Percentiles rank a stretch among this genome's conserved stretches.
Conservation (phyloP, 2,113 vertebrate genomes). For the Euleptes europaea region DNA sequence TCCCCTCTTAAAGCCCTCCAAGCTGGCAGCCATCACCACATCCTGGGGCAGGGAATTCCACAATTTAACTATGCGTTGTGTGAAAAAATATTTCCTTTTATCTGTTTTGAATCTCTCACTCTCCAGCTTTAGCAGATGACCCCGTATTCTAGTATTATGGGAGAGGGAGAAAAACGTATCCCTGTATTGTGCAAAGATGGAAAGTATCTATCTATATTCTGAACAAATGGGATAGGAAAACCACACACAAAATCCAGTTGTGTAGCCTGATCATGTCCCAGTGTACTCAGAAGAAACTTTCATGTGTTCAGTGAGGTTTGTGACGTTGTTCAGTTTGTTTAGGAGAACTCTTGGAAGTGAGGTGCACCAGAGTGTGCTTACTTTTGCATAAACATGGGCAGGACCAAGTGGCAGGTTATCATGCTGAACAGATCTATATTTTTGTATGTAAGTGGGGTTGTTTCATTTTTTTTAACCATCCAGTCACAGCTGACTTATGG, state of each 20-base stretch:
- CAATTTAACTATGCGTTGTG: too few species aligned
- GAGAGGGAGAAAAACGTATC: too few species aligned
- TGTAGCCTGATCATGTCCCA: neutral
- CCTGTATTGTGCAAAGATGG: neutral
- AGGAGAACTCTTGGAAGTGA: neutral
- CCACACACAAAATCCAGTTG: neutral
- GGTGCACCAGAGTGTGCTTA: neutral
- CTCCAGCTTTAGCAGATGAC: too few species aligned
- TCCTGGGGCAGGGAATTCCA: too few species aligned
- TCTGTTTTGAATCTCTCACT: too few species aligned
- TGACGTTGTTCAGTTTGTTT: neutral
- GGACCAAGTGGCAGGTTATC: neutral
- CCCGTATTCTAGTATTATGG: too few species aligned
- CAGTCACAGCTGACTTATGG: too few species aligned
- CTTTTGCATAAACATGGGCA: neutral
- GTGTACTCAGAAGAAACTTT: neutral
- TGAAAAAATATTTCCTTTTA: too few species aligned
- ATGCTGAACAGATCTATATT: neutral
- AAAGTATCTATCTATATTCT: neutral
- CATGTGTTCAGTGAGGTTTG: neutral
- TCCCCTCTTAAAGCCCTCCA: too few species aligned
- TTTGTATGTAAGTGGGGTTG: neutral
- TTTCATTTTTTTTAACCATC: neutral
- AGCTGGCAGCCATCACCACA: too few species aligned
- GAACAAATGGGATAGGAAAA: neutral